Conservation (phyloP, 1,140 invertebrate species). For the Drosophila simulans region DNA sequence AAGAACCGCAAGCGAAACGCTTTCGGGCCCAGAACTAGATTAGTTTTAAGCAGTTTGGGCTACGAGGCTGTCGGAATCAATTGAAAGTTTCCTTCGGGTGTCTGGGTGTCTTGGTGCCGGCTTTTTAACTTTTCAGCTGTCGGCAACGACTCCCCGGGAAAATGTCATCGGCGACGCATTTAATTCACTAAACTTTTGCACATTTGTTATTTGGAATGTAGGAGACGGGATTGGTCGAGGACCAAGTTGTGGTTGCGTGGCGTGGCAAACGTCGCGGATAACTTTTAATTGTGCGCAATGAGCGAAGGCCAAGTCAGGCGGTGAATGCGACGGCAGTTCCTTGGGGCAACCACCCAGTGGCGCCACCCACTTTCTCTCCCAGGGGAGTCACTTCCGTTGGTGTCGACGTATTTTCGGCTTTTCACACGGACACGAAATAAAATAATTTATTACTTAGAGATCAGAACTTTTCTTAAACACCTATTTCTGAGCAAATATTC, state of each 20-base stretch:
- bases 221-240: neutral
- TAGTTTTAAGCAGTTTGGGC: slow-evolving; percentile 24
- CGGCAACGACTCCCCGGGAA: slow-evolving; percentile 15
- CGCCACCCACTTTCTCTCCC: slow-evolving; percentile 14
- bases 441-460: neutral
- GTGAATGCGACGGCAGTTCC: slow-evolving; percentile 4
- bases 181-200: slow-evolving; percentile 74
- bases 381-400: slow-evolving; percentile 30
- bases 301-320: slow-evolving; percentile 48
- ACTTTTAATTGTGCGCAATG: slow-evolving; percentile 78
- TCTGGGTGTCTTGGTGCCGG: slow-evolving; percentile 1
- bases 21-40: slow-evolving; percentile 14
- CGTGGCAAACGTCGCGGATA: slow-evolving; percentile 35
- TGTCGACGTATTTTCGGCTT: slow-evolving; percentile 7
- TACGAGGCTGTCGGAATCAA: slow-evolving; percentile 16
- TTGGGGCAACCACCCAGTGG: slow-evolving; percentile 1
- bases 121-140: slow-evolving; percentile 8
- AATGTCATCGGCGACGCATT: slow-evolving; percentile 55
- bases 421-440: slow-evolving; percentile 1
- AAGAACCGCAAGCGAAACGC: neutral
- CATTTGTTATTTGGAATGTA: slow-evolving; percentile 58
- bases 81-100: slow-evolving; percentile 20
- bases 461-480: too few species aligned
- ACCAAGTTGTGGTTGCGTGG: slow-evolving; percentile 41
- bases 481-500: too few species aligned